Evolutionary conservation across 2,888 invertebrate genomes (phyloP).

Genomic region (Caenorhabditis sp.): DNA sequence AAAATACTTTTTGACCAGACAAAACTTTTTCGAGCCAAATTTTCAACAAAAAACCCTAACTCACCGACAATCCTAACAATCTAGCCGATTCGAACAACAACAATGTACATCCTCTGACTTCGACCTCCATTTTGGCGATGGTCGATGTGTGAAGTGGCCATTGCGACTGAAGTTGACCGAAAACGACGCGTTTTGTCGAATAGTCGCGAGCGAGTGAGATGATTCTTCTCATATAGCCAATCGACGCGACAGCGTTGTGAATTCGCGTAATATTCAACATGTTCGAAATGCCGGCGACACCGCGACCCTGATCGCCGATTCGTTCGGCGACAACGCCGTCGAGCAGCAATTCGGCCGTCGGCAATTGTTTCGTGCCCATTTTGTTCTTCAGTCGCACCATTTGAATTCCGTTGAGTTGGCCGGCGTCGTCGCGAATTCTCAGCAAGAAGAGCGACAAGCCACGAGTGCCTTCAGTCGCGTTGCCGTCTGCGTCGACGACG

Average conservation of each 20-base stretch:
- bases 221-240: slow-evolving; percentile 71
- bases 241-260: slow-evolving; percentile 74
- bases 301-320: slow-evolving; percentile 60
- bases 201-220: slow-evolving; percentile 74
- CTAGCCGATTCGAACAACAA: slow-evolving; percentile 74
- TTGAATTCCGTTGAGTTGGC: slow-evolving; percentile 74
- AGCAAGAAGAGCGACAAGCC: slow-evolving; percentile 75
- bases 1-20: too few species aligned
- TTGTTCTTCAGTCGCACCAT: slow-evolving; percentile 75
- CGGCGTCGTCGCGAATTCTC: slow-evolving; percentile 71
- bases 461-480: slow-evolving; percentile 71
- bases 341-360: slow-evolving; percentile 76
- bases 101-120: slow-evolving; percentile 73
- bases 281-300: slow-evolving; percentile 74
- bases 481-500: slow-evolving; percentile 72
- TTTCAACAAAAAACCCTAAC: too few species aligned
- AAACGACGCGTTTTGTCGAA: slow-evolving; percentile 73
- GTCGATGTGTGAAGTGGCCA: slow-evolving; percentile 75
- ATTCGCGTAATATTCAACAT: slow-evolving; percentile 76
- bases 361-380: slow-evolving; percentile 75
- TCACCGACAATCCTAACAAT: slow-evolving; percentile 72
- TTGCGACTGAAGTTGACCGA: slow-evolving; percentile 72
- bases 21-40: too few species aligned
- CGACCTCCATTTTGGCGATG: slow-evolving; percentile 74
- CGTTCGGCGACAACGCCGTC: slow-evolving; percentile 71